Evolutionary conservation across 92 coral and sea anemone species (phyloP).

Genomic region (Blastomussa wellsi): DNA sequence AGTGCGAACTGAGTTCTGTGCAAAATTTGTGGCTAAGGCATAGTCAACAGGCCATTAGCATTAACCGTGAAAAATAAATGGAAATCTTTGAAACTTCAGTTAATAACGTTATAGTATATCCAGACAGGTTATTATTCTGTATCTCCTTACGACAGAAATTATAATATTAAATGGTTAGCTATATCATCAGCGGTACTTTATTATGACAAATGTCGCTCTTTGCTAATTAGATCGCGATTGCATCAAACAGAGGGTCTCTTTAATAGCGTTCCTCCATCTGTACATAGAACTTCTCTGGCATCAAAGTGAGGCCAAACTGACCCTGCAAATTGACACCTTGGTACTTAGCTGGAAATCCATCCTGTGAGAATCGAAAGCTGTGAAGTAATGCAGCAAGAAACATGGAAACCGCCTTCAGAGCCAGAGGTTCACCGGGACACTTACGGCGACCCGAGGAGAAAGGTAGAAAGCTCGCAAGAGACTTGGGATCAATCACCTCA

Average conservation of each 20-base stretch:
- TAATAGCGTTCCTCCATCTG: slow-evolving; percentile 11
- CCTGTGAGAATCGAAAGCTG: slow-evolving; percentile 44
- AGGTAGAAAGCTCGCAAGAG: slow-evolving; percentile 45
- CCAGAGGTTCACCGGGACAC: slow-evolving; percentile 50
- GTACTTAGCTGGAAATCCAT: slow-evolving; percentile 35
- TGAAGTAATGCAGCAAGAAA: slow-evolving; percentile 44
- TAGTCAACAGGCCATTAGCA: background rate
- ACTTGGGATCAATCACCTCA: slow-evolving; percentile 42
- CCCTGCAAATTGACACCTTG: slow-evolving; percentile 42
- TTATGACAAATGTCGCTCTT: no score
- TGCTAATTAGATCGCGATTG: background rate
- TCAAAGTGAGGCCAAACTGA: slow-evolving; percentile 20
- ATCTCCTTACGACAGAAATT: no score
- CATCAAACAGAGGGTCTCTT: background rate
- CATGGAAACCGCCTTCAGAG: background rate
- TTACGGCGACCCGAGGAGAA: slow-evolving; percentile 50
- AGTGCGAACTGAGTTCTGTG: background rate
- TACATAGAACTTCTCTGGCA: slow-evolving; percentile 13
- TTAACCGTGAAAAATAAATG: background rate
- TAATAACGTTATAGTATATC: no score
- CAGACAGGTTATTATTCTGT: no score
- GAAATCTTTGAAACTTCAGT: no score
- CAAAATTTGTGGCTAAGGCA: background rate
- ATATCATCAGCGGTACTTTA: no score
- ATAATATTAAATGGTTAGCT: no score